Evolutionary conservation across 2,888 invertebrate species (phyloP), one percentile per base, ranked within the genome.

Genomic region (Parnassius mnemosyne): DNA sequence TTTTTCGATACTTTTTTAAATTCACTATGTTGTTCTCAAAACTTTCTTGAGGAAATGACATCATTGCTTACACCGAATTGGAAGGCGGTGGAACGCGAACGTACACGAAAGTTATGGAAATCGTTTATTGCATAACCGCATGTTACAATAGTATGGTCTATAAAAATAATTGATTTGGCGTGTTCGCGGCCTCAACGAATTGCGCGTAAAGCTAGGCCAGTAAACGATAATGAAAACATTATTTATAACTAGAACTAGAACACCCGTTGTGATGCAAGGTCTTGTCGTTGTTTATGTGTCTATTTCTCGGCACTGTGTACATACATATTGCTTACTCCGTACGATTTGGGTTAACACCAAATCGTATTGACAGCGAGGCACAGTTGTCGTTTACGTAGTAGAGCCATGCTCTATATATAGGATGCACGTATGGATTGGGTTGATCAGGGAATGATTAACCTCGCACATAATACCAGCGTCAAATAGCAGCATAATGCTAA

Each of bases 191-290:
- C 59, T 53, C 59, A 57, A 57, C 42, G 51, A 51, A 50, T 51
- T 58, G 20, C 51, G 41, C 44, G 42, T 49, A 53, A 34, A 53
- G 57, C 62, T 44, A 58, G 53, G 56, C 56, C 52, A 57, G 56
- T 58, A 50, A 50, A 58, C 58, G 47, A 51, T 63, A 59, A 59
- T 59, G 59, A 63, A 63, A 55, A 50, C 55, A 63, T 63, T 63
- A 63, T 63, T 63, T 59, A 63, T 63, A 63, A 56, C 10, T n/a
- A 11, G 16, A 57, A 42, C 56, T 20, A 11, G 16, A 57, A 42
- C 56, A 57, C 43, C 50, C 51, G 50, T 34, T 41, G 56, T 34
- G 20, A 44, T 41, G 44, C 63, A 63, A 63, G 63, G 59, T 59
- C 63, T 59, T 53, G 42, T 34, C 51, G 41, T 55, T 59, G 57